phyloP scores from a whole-genome alignment of 2,888 invertebrate genomes.

The Andricus curvator region DNA sequence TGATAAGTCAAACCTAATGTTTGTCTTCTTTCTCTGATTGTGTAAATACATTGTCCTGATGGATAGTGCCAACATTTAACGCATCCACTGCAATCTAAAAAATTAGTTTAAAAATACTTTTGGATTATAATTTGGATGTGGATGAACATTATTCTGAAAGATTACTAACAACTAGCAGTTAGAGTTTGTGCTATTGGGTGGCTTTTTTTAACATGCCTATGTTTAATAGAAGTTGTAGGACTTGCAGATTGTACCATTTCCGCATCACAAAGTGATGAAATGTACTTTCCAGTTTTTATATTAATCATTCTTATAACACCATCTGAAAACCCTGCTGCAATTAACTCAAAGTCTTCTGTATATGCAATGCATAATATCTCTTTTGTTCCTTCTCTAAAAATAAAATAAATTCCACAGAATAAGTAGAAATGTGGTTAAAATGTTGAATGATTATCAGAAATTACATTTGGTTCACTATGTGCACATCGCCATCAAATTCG shows the following conservation, averaged over 20 bases:
- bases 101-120: neutral
- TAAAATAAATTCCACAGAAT: slow-evolving; percentile 32
- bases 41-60: slow-evolving; percentile 83
- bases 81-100: slow-evolving; percentile 82
- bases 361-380: slow-evolving; percentile 82
- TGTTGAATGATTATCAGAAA: neutral
- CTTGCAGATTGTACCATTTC: slow-evolving; percentile 81
- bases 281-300: slow-evolving; percentile 78
- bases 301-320: slow-evolving; percentile 82
- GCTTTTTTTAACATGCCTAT: slow-evolving; percentile 81
- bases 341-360: slow-evolving; percentile 81
- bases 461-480: slow-evolving; percentile 29
- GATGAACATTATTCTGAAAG: neutral
- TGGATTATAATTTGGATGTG: neutral
- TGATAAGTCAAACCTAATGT: slow-evolving; percentile 83
- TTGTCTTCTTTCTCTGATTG: slow-evolving; percentile 84
- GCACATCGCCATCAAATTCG: slow-evolving; percentile 18
- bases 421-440: neutral
- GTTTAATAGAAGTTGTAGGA: slow-evolving; percentile 82
- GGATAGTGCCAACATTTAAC: slow-evolving; percentile 86
- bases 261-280: slow-evolving; percentile 80
- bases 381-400: slow-evolving; percentile 79
- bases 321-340: slow-evolving; percentile 83
- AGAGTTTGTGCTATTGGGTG: slow-evolving; percentile 82
- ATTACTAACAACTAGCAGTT: slow-evolving; percentile 81